Base-by-base conservation (phyloP, 2,888 invertebrate species). In the Argynnis bischoffii region DNA sequence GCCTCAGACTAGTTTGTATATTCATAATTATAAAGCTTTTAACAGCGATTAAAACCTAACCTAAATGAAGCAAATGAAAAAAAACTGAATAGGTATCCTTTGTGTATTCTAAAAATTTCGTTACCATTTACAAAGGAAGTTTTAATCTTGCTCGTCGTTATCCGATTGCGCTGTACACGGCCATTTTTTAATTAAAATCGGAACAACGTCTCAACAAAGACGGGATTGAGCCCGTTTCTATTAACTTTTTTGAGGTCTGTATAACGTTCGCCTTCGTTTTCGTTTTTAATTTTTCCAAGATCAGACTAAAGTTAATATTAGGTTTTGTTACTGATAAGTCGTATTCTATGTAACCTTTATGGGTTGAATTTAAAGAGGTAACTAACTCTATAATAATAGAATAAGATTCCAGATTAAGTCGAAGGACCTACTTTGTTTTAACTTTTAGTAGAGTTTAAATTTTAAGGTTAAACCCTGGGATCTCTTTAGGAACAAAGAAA, bases 301-400 rank as follows among this genome's bases (percentile, higher is more conserved):
- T 85, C 81, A 79, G 79, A 78, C 77, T 75, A 76, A 84, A 85
- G 81, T 84, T 83, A 85, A 86, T 86, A 87, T 87, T 83, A 84
- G 81, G 84, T 85, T 85, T 87, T 85, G 82, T 85, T 77, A 77
- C 77, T 81, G 81, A 81, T 79, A 79, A 86, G 82, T 84, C 83
- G 84, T 83, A 82, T 81, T 78, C 79, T 79, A 75, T 79, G 79
- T 76, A 77, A 76, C 73, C 76, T 75, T 79, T 80, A 76, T 74
- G 80, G 77, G 79, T 78, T 77, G 78, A 80, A 79, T 84, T 86
- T 85, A 83, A 26, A 26, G 26, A 26, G 26, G 4, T 26, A 26
- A 3, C 26, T 26, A 26, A 26, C 4, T 26, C 26, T 26, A 26
- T 26, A 26, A 26, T 4, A 4, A 26, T 26, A 26, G 26, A 26